Base-by-base conservation (phyloP, 2,888 invertebrate genomes). In the Trissonchulus latispiculum region DNA sequence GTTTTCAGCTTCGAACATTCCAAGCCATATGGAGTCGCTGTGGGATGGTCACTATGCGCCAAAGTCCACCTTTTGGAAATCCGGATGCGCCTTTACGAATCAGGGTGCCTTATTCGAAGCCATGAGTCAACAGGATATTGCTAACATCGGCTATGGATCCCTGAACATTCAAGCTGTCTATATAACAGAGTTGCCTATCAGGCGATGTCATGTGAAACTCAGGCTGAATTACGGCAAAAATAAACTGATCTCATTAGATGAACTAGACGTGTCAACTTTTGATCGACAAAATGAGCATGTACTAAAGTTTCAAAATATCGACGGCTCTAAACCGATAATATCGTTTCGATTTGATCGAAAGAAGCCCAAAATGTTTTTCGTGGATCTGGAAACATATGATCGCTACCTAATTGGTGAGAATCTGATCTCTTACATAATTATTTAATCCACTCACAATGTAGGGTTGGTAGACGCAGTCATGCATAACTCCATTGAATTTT, bases 221-320 rank as follows among this genome's bases (percentile, higher is more conserved):
- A 33, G 69, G 15, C 33, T 68, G 23, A 68, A 68, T 33, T 68
- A 68, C n/a, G 69, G 69, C 69, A 68, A 68, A 33, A 35, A 32
- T 32, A 32, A 36, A 36, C 69, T 68, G 28, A 33, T 68, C 18
- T 68, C 69, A 8, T n/a, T 68, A 36, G 69, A 68, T 36, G 69
- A 68, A 36, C 69, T 68, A 23, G 69, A 68, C n/a, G 69, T 36
- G 31, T 68, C 69, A 36, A 32, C 23, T 68, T 68, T 68, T n/a
- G 69, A 68, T 36, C n/a, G 36, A 23, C n/a, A 32, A 28, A 2
- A 32, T 23, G 69, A 36, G 8, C 36, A 33, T 28, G 8, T 33
- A 68, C 36, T 68, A 3, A 68, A 68, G 36, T 68, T 68, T 68
- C 69, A 68, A 33, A 68, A 68, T 68, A 68, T 68, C 33, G 69